Base-by-base conservation (phyloP, 2,113 vertebrate species). In the Grantiella picta region DNA sequence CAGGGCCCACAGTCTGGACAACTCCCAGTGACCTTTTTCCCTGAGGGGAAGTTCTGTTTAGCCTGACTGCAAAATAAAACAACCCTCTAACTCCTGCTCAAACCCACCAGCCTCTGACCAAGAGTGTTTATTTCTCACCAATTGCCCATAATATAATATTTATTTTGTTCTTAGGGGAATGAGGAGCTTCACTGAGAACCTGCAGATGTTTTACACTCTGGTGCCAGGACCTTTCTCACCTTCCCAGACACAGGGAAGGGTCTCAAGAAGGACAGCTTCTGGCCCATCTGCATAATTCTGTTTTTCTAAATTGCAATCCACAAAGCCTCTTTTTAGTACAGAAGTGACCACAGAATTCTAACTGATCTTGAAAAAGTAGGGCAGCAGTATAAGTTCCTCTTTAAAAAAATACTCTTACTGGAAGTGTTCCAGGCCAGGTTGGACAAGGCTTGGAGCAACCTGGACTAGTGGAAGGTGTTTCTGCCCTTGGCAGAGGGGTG, bases 141-240 rank as follows among this genome's bases (percentile, higher is more conserved):
- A 0, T 93, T 86, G 59, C 68, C 57, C 71, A 33, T 57, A 92
- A 66, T 52, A 54, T 25, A 83, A 31, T 88, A 80, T 80, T 94
- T 82, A 66, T 65, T 88, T 77, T 69, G 44, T 7, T 86, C 89
- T 78, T n/a, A 73, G 53, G 64, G n/a, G 52, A n/a, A 71, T 93
- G 73, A 93, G 89, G 78, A 71, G 47, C 69, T 86, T 81, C 76
- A 71, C 52, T 97, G 82, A 93, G 73, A 50, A 81, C 45, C 64
- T 78, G 64, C 76, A 93, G 92, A 82, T 92, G 70, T 63, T 90
- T 88, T 42, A 63, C 42, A 31, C 44, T 36, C 50, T 35, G 56
- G 69, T 77, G 75, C 35, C 60, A 77, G 83, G 76, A 81, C 24
- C 25, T 92, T 86, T 93, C 86, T 94, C 83, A 90, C 80, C 68